Base-by-base conservation (phyloP, 1,140 invertebrate genomes). In the Drosophila erecta region DNA sequence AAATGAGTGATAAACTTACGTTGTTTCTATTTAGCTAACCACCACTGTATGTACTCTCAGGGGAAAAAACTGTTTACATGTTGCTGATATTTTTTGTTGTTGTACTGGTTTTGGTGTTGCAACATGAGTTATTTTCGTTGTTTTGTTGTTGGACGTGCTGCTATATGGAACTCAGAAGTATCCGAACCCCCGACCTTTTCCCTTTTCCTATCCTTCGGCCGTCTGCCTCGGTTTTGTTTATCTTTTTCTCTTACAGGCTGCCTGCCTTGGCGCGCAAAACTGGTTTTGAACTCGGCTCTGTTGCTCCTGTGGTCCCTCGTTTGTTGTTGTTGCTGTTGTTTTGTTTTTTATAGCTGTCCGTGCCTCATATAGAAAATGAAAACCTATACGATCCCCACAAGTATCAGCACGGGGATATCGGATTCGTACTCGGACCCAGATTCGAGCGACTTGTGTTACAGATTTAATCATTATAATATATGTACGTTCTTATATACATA, bases 221-320 rank as follows among this genome's bases (percentile, higher is more conserved):
- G 41, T 44, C 67, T 84, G 60, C 49, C 70, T 50, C 35, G 27
- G 71, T 72, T 35, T 56, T 30, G 30, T 30, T 44, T 8, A 44
- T 56, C 35, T 71, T 33, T 33, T 35, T 71, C 30, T 30, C 30
- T 37, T 15, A 38, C 20, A 53, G 33, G 15, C 37, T 76, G 58
- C 57, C 70, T 76, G 79, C 76, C 83, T 71, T 90, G 71, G 80
- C 73, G 43, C 61, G 56, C 49, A 65, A 84, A 84, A 67, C 85
- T 59, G 85, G 85, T 84, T 87, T 89, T 46, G 40, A 53, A 58
- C 50, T 73, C 58, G 66, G 46, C 46, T 46, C 64, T 66, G 55
- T 60, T 49, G 33, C 62, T 55, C 58, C 53, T 79, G 56, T 50
- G 59, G 59, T 51, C 64, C 64, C 64, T 66, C 64, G n/a, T 50